Conservation (phyloP, 2,888 invertebrate genomes). For the Acronicta psi region DNA sequence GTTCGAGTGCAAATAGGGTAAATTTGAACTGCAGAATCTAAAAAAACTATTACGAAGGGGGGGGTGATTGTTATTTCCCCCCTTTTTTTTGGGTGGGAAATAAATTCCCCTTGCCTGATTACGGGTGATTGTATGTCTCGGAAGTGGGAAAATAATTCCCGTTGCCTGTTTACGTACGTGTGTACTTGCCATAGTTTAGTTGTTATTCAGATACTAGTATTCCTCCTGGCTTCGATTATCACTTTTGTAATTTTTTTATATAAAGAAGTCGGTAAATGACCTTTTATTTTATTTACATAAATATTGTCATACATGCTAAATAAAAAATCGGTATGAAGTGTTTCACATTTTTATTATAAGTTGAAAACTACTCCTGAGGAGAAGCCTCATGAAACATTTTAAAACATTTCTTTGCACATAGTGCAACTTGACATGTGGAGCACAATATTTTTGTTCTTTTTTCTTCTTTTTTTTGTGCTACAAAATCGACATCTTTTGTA, state of each 20-base stretch:
- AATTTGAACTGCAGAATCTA: no score
- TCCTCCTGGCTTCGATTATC: no score
- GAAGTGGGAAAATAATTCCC: conserved; percentile 33
- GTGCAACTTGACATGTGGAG: conserved; percentile 9
- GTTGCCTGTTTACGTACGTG: conserved; percentile 4
- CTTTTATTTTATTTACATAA: conserved; percentile 7
- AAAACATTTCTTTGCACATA: conserved; percentile 15
- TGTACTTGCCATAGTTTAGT: conserved; percentile 2
- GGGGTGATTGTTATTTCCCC: no score
- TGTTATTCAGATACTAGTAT: no score
- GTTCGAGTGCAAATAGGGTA: no score
- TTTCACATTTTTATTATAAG: neutral
- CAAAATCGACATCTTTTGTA: conserved; percentile 13
- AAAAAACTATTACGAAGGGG: no score
- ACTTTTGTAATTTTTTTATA: neutral
- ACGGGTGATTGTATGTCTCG: conserved; percentile 19
- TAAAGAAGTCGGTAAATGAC: no score
- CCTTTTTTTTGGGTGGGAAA: conserved; percentile 20
- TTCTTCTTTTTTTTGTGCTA: conserved; percentile 4
- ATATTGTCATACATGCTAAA: conserved; percentile 1
- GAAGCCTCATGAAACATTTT: conserved; percentile 12
- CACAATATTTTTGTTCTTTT: conserved; percentile 8
- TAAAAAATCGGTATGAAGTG: neutral
- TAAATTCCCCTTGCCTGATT: conserved; percentile 27
- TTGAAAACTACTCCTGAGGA: conserved; percentile 1